phyloP scores from a whole-genome alignment of 2,113 vertebrate species.

The Cichladusa arquata region DNA sequence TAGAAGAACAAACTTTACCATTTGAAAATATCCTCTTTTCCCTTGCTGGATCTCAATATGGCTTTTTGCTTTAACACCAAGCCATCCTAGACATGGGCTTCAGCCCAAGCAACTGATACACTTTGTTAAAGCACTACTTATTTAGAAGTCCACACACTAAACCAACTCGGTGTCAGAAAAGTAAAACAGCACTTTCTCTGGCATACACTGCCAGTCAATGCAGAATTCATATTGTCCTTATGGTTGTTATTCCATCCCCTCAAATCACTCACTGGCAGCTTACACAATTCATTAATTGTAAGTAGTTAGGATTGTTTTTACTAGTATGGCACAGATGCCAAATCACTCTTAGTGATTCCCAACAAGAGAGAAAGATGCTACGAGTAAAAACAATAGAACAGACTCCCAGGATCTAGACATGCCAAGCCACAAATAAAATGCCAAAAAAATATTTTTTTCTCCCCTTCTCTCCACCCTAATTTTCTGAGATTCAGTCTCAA shows the following conservation, averaged over 20 bases:
- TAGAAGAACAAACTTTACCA: not conserved
- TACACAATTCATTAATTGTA: conserved; percentile 2
- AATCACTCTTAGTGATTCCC: conserved; percentile 4
- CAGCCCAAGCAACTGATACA: not conserved
- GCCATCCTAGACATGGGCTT: not conserved
- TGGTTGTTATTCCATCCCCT: not conserved
- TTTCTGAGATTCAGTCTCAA: not conserved
- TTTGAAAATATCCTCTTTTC: not conserved
- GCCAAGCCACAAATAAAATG: not conserved
- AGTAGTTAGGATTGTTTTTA: conserved; percentile 24
- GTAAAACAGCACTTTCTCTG: not conserved
- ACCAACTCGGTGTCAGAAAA: not conserved
- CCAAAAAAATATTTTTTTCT: not conserved
- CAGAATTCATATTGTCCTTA: not conserved
- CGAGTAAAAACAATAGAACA: conserved; percentile 39
- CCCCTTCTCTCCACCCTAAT: not conserved
- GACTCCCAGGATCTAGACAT: not conserved
- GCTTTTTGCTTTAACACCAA: not conserved
- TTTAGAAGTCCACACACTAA: not conserved
- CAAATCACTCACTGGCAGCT: not conserved
- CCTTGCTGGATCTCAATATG: not conserved
- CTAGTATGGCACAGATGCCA: not conserved
- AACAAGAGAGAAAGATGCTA: not conserved
- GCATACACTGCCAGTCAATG: not conserved
- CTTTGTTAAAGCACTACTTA: not conserved